Conservation (phyloP, 2,113 vertebrate species). For the Crypturellus undulatus region DNA sequence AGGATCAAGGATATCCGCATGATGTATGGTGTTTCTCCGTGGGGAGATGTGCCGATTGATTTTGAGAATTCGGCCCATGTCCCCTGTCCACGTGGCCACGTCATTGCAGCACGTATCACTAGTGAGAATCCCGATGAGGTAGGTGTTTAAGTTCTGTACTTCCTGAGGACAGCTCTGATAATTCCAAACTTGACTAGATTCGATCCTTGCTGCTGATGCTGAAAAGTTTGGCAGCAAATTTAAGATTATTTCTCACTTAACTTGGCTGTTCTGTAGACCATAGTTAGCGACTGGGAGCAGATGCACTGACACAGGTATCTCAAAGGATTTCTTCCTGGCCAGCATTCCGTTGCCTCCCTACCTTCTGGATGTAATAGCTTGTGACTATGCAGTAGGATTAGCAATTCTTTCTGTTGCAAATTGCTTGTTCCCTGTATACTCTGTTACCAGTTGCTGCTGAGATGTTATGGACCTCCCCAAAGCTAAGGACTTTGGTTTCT, state of each 20-base stretch:
- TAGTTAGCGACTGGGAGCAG: not conserved
- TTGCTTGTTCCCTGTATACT: not conserved
- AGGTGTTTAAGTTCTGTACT: not conserved
- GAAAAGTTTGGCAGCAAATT: not conserved
- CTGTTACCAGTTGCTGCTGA: not conserved
- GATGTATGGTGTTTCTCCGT: conserved; percentile 93
- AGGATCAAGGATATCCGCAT: conserved; percentile 97
- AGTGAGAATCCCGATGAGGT: conserved; percentile 99
- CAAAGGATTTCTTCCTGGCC: not conserved
- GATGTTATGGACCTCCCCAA: not conserved
- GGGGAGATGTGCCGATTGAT: conserved; percentile 92
- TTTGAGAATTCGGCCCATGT: conserved; percentile 91
- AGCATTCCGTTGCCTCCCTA: not conserved
- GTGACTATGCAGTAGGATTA: not conserved
- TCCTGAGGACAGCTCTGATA: not conserved
- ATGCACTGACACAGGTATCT: not conserved
- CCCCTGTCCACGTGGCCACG: conserved; percentile 93
- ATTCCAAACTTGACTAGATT: accelerated
- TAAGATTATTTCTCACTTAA: not conserved
- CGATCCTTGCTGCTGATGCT: not conserved
- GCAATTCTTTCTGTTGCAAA: not conserved
- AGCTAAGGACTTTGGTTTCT: not conserved
- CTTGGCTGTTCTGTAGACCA: not conserved
- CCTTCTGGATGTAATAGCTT: not conserved
- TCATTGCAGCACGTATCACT: conserved; percentile 97